Percentiles rank a stretch among this genome's conserved stretches.
These are phyloP conservation scores for Dromococcyx pavoninus DNA, from an alignment of 2,797 vertebrate genomes.

Conservation along the genomic window DNA sequence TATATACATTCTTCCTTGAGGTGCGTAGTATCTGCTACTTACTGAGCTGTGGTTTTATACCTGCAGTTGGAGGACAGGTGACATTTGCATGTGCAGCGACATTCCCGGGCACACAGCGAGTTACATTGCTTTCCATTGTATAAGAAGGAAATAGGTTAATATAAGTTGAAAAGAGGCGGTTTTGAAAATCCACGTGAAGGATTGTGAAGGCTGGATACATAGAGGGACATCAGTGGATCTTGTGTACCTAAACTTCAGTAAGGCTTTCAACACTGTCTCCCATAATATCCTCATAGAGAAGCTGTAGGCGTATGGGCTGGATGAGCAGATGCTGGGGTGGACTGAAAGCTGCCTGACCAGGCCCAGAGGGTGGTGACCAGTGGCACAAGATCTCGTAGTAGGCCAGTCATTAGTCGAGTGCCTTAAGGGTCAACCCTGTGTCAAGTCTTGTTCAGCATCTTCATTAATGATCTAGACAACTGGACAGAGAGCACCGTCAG, in stretches of 20 bases:
- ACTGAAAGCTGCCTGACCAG: not conserved
- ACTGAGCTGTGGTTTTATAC: not conserved
- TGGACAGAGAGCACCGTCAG: too few species aligned
- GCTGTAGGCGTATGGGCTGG: too few species aligned
- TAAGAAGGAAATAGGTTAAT: not conserved
- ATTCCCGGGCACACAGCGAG: not conserved
- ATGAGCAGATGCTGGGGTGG: not conserved
- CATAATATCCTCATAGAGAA: too few species aligned
- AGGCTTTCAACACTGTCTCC: not conserved
- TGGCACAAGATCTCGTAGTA: not conserved
- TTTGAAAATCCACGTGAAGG: not conserved
- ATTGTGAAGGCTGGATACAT: not conserved
- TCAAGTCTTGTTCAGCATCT: not conserved
- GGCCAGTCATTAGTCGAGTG: not conserved
- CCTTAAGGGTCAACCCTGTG: not conserved
- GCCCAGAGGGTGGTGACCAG: not conserved
- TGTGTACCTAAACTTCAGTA: not conserved
- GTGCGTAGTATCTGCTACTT: not conserved
- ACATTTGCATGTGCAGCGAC: not conserved
- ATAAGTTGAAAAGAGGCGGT: not conserved
- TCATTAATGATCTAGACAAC: not conserved
- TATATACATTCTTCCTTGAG: not conserved
- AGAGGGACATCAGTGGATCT: not conserved
- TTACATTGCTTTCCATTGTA: not conserved
- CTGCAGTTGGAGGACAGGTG: not conserved